Percentiles rank a stretch among this genome's conserved stretches.
These are phyloP conservation scores for Ochropacha duplaris DNA, from an alignment of 2,888 invertebrate species.

Conservation along the genomic window DNA sequence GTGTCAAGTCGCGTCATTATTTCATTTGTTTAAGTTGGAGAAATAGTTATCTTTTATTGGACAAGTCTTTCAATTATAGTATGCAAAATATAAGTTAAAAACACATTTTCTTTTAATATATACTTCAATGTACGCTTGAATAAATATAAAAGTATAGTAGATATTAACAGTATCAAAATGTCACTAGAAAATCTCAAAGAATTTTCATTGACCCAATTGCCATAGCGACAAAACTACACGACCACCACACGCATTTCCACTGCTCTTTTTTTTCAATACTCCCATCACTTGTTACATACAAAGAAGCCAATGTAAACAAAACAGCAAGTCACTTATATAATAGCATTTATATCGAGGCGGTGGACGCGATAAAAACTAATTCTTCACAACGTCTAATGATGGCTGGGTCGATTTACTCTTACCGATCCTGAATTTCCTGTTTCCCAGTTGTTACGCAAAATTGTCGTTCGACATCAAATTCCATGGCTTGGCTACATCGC, in stretches of 20 bases:
- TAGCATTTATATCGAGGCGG: neutral
- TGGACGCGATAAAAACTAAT: slow-evolving; percentile 42
- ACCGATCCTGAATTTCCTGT: slow-evolving; percentile 75
- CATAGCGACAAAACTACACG: neutral
- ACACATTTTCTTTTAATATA: too few relatives aligned
- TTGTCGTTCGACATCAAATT: slow-evolving; percentile 60
- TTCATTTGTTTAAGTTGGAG: slow-evolving; percentile 8
- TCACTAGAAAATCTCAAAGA: neutral
- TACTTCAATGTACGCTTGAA: too few relatives aligned
- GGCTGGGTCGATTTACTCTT: slow-evolving; percentile 49
- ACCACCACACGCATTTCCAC: neutral
- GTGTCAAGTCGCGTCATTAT: slow-evolving; percentile 37
- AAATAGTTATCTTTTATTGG: slow-evolving; percentile 35
- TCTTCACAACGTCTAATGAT: slow-evolving; percentile 55
- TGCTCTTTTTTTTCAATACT: neutral
- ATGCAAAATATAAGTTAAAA: too few relatives aligned
- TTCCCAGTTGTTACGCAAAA: slow-evolving; percentile 63
- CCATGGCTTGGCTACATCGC: slow-evolving; percentile 44
- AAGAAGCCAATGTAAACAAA: neutral
- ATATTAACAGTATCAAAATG: too few relatives aligned
- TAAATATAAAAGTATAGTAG: too few relatives aligned
- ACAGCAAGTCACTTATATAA: neutral
- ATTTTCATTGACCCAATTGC: neutral
- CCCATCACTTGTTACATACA: neutral
- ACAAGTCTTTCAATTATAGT: too few relatives aligned